phyloP scores from a whole-genome alignment of 2,113 vertebrate species.

The Myiagra hebetior region DNA sequence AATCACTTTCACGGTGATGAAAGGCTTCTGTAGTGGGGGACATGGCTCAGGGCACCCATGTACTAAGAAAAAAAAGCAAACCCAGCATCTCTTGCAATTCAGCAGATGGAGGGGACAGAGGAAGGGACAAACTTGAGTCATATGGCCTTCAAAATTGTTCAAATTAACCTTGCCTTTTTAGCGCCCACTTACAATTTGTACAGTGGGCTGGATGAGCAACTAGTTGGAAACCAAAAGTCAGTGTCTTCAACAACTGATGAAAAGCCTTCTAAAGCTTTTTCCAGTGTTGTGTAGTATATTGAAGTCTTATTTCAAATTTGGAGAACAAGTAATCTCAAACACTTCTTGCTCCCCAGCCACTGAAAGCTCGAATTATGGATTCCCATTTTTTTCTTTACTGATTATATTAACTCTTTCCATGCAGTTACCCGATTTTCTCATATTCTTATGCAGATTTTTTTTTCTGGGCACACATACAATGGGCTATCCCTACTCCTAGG shows the following conservation, averaged over 20 bases:
- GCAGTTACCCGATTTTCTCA: not conserved
- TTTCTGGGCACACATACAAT: not conserved
- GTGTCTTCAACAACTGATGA: not conserved
- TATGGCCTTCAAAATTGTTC: not conserved
- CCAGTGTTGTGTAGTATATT: not conserved
- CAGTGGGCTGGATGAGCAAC: not conserved
- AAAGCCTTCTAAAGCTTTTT: not conserved
- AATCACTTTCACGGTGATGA: not conserved
- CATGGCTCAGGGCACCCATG: not conserved
- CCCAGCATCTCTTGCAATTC: not conserved
- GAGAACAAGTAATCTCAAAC: not conserved
- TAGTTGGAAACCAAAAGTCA: not conserved
- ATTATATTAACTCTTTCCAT: not conserved
- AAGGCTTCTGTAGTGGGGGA: not conserved
- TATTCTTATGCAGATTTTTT: not conserved
- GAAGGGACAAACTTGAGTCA: not conserved
- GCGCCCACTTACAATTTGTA: not conserved
- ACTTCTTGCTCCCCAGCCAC: not conserved
- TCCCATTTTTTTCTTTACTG: not conserved
- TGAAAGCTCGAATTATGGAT: not conserved
- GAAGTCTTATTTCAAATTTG: not conserved
- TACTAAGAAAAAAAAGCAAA: not conserved
- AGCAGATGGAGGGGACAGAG: not conserved
- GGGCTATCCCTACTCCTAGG: not conserved
- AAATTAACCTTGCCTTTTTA: not conserved